Evolutionary conservation across 1,140 invertebrate genomes (phyloP).

Genomic region (Zaprionus vittiger): DNA sequence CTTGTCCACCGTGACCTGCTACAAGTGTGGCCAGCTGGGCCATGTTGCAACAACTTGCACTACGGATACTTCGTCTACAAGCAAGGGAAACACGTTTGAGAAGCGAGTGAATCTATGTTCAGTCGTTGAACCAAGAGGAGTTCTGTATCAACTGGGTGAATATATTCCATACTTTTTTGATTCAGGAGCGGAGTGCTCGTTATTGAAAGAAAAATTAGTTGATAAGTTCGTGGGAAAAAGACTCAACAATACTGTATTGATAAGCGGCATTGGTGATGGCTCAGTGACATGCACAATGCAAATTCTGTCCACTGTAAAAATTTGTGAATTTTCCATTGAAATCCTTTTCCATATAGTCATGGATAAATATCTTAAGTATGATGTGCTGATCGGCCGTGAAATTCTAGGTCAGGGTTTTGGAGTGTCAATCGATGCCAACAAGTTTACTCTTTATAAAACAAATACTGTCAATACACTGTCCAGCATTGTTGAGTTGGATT

Average conservation of each 20-base stretch:
- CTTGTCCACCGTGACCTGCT: conserved; percentile 8
- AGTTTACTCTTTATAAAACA: too few relatives aligned
- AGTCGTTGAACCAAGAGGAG: neutral
- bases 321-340: too few relatives aligned
- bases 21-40: conserved; percentile 12
- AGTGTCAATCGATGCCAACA: too few relatives aligned
- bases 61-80: too few relatives aligned
- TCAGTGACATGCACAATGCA: neutral
- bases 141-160: neutral
- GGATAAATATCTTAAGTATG: too few relatives aligned
- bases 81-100: neutral
- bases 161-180: conserved; percentile 13
- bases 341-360: too few relatives aligned
- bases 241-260: conserved; percentile 8
- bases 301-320: too few relatives aligned
- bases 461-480: too few relatives aligned
- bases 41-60: conserved; percentile 5
- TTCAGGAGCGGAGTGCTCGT: conserved; percentile 6
- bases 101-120: neutral
- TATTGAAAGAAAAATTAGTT: conserved; percentile 22
- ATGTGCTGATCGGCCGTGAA: too few relatives aligned
- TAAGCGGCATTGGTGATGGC: conserved; percentile 13
- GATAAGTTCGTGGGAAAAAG: conserved; percentile 11
- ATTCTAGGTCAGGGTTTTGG: too few relatives aligned
- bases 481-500: too few relatives aligned